phyloP scores from a whole-genome alignment of 1,140 invertebrate species.

The Cotesia chilonis region DNA sequence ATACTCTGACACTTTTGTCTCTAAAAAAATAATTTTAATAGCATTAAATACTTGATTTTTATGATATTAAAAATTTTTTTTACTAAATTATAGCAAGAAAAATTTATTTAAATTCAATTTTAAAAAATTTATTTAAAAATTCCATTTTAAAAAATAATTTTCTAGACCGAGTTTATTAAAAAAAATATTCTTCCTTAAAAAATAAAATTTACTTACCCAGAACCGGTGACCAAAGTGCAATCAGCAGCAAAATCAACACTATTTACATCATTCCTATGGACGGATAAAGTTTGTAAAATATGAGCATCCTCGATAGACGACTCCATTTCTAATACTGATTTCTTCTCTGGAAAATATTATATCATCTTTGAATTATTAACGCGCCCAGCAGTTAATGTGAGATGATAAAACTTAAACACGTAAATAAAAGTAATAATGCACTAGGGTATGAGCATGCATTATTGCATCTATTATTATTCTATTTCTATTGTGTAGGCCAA shows the following conservation, averaged over 20 bases:
- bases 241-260: constrained; percentile 71
- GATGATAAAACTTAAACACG: no score
- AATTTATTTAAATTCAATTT: background rate
- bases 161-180: background rate
- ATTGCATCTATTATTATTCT: background rate
- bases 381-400: no score
- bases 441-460: background rate
- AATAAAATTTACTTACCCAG: constrained; percentile 64
- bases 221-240: constrained; percentile 70
- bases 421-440: no score
- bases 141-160: no score
- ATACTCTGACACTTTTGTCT: constrained; percentile 73
- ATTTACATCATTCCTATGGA: constrained; percentile 74
- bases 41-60: background rate
- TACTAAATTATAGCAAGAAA: constrained; percentile 19
- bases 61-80: constrained; percentile 19
- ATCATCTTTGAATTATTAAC: background rate
- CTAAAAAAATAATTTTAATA: constrained; percentile 53
- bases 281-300: constrained; percentile 66
- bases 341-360: background rate
- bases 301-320: constrained; percentile 51
- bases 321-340: background rate
- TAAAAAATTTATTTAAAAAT: constrained; percentile 7
- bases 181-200: constrained; percentile 3
- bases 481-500: background rate